Conservation (phyloP, 2,888 invertebrate genomes). For the Aelia acuminata region DNA sequence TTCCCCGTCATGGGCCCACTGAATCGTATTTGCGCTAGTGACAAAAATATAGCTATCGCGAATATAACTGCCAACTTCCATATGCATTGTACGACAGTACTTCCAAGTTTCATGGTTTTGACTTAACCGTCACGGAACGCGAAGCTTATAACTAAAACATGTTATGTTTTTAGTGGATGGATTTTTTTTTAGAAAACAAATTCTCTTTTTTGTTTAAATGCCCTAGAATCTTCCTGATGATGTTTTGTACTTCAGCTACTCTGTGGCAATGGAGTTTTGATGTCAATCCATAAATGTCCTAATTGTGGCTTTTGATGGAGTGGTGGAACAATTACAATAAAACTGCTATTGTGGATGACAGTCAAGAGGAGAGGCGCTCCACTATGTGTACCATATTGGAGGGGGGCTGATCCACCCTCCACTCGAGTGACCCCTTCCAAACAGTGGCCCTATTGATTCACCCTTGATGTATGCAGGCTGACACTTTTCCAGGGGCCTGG, state of each 20-base stretch:
- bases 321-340: conserved; percentile 32
- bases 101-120: too few relatives aligned
- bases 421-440: conserved; percentile 21
- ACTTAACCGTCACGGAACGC: too few relatives aligned
- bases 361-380: background rate
- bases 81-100: too few relatives aligned
- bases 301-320: conserved; percentile 27
- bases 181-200: too few relatives aligned
- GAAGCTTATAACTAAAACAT: too few relatives aligned
- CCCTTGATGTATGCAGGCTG: conserved; percentile 35
- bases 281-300: conserved; percentile 13
- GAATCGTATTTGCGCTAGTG: too few relatives aligned
- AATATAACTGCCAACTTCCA: too few relatives aligned
- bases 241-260: background rate
- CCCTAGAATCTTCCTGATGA: too few relatives aligned
- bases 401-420: conserved; percentile 9
- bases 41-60: too few relatives aligned
- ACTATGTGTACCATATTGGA: background rate
- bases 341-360: conserved; percentile 16
- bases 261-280: background rate
- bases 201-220: too few relatives aligned
- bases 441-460: conserved; percentile 35
- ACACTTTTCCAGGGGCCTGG: conserved; percentile 23
- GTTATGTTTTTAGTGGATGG: too few relatives aligned
- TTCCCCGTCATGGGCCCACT: too few relatives aligned